Evolutionary conservation across 2,888 invertebrate species (phyloP).

Genomic region (Ellobium chinense): DNA sequence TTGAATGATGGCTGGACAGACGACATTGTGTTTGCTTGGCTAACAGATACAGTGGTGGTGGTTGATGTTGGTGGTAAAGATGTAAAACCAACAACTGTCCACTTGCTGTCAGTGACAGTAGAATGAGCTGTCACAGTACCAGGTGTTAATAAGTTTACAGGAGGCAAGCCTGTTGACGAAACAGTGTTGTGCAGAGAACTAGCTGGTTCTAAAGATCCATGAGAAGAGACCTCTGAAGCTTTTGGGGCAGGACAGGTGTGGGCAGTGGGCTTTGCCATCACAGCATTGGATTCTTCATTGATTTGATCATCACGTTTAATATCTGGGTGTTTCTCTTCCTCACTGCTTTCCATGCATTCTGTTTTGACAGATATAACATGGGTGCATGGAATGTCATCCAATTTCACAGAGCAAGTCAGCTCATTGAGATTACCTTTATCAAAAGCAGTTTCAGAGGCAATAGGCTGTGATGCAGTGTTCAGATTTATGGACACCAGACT

Average conservation of each 20-base stretch:
- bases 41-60: background rate
- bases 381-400: slow-evolving; percentile 40
- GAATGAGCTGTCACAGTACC: background rate
- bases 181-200: background rate
- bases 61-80: background rate
- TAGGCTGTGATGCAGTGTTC: slow-evolving; percentile 24
- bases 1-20: background rate
- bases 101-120: slow-evolving; percentile 8
- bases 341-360: slow-evolving; percentile 12
- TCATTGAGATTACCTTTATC: slow-evolving; percentile 3
- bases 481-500: slow-evolving; percentile 35
- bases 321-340: background rate
- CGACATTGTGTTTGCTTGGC: background rate
- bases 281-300: background rate
- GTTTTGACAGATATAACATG: slow-evolving; percentile 28
- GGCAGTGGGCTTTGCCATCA: background rate
- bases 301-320: background rate
- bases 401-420: slow-evolving; percentile 29
- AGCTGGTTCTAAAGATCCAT: background rate
- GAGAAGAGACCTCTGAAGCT: background rate
- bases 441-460: slow-evolving; percentile 16
- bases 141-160: background rate
- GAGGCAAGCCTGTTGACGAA: background rate
- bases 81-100: slow-evolving; percentile 40
- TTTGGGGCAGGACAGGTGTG: background rate